phyloP scores from a whole-genome alignment of 1,140 invertebrate genomes.

The Galleria mellonella region DNA sequence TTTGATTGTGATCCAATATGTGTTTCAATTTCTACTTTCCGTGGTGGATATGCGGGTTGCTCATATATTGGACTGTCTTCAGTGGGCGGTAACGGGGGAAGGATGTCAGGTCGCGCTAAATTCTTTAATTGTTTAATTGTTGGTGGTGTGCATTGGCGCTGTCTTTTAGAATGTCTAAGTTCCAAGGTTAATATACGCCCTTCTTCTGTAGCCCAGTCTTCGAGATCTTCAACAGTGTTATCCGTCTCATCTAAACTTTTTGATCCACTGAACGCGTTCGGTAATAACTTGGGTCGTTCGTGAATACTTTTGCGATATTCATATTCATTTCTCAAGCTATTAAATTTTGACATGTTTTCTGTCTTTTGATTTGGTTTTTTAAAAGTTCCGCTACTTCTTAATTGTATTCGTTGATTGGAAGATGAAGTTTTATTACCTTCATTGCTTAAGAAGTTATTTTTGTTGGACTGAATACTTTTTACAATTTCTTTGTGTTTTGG shows the following conservation, averaged over 20 bases:
- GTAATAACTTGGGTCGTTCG: slow-evolving; percentile 37
- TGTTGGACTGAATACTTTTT: slow-evolving; percentile 51
- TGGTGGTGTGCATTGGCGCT: slow-evolving; percentile 74
- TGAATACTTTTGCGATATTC: slow-evolving; percentile 74
- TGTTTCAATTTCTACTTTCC: slow-evolving; percentile 65
- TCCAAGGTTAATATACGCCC: slow-evolving; percentile 78
- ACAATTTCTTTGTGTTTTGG: slow-evolving; percentile 73
- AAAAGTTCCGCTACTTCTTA: slow-evolving; percentile 77
- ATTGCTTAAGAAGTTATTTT: slow-evolving; percentile 60
- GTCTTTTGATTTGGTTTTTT: slow-evolving; percentile 62
- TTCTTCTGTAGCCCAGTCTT: slow-evolving; percentile 65
- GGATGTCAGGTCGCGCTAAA: slow-evolving; percentile 77
- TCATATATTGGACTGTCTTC: slow-evolving; percentile 75
- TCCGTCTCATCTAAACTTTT: slow-evolving; percentile 36
- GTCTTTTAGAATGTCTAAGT: slow-evolving; percentile 80
- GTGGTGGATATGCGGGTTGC: slow-evolving; percentile 75
- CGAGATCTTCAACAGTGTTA: slow-evolving; percentile 36
- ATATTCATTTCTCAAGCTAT: slow-evolving; percentile 83
- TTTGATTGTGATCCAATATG: slow-evolving; percentile 75
- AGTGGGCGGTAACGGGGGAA: slow-evolving; percentile 77
- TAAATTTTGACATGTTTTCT: slow-evolving; percentile 72
- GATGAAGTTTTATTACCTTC: slow-evolving; percentile 76
- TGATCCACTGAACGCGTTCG: slow-evolving; percentile 31
- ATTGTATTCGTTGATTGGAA: slow-evolving; percentile 71
- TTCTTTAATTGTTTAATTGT: slow-evolving; percentile 61